Evolutionary conservation across 2,797 vertebrate species (phyloP).

Genomic region (Buceros bicornis): DNA sequence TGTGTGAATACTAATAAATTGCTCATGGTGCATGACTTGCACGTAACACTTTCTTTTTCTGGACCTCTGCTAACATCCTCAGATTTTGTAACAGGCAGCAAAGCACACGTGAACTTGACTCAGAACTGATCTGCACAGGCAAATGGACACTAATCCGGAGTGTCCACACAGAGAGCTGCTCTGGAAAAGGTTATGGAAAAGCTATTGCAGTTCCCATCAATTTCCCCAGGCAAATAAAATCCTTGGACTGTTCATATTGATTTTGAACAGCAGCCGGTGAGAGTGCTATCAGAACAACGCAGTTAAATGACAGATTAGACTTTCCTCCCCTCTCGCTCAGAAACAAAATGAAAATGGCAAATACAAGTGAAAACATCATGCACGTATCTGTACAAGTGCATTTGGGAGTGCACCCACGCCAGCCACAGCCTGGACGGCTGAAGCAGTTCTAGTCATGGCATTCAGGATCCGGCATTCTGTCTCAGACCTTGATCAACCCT

Average conservation of each 20-base stretch:
- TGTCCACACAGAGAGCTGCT: not conserved
- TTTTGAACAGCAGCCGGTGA: not conserved
- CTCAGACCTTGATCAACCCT: not conserved
- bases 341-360: constrained; percentile 18
- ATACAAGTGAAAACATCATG: not conserved
- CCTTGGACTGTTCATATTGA: not conserved
- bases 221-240: constrained; percentile 26
- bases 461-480: not conserved
- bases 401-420: not conserved
- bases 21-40: not conserved
- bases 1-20: not conserved
- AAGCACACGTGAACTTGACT: not conserved
- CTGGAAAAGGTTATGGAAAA: not conserved
- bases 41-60: not conserved
- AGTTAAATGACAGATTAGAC: not conserved
- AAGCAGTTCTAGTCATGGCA: not conserved
- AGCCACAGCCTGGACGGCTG: not conserved
- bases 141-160: not conserved
- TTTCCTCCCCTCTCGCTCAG: not conserved
- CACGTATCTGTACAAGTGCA: not conserved
- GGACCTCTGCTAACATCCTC: not conserved
- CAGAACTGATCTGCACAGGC: not conserved
- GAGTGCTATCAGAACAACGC: not conserved
- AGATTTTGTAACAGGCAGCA: not conserved
- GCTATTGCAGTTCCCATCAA: not conserved